These are phyloP conservation scores for Neopipo cinnamomea DNA, from an alignment of 2,113 vertebrate genomes.

Conservation along the genomic window DNA sequence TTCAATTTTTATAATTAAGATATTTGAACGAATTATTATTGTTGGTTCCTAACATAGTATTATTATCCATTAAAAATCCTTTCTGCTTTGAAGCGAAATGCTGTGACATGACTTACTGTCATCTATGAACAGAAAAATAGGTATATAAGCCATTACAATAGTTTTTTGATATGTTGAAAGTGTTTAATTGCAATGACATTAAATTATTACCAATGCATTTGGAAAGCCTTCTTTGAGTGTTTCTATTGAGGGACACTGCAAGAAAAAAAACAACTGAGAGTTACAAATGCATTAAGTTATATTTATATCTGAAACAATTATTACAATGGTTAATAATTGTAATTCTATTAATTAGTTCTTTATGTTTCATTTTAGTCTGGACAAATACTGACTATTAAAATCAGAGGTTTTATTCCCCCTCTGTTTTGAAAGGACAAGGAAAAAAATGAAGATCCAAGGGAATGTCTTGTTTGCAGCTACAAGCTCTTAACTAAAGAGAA, in stretches of 20 bases:
- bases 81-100: not conserved
- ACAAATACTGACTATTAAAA: not conserved
- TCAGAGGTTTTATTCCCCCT: not conserved
- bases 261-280: constrained; percentile 61
- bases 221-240: constrained; percentile 26
- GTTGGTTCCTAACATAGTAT: not conserved
- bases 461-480: not conserved
- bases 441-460: not conserved
- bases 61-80: not conserved
- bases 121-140: constrained; percentile 19
- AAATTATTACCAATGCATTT: constrained; percentile 25
- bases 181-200: constrained; percentile 52
- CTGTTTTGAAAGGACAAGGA: not conserved
- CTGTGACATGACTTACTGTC: not conserved
- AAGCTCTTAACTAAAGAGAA: not conserved
- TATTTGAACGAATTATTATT: not conserved
- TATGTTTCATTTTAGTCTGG: not conserved
- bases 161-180: constrained; percentile 48
- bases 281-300: constrained; percentile 41
- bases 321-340: not conserved
- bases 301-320: constrained; percentile 45
- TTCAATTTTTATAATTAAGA: not conserved
- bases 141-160: not conserved
- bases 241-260: constrained; percentile 38
- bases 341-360: not conserved